Evolutionary conservation across 2,888 invertebrate species (phyloP).

Genomic region (Orthosia cruda): DNA sequence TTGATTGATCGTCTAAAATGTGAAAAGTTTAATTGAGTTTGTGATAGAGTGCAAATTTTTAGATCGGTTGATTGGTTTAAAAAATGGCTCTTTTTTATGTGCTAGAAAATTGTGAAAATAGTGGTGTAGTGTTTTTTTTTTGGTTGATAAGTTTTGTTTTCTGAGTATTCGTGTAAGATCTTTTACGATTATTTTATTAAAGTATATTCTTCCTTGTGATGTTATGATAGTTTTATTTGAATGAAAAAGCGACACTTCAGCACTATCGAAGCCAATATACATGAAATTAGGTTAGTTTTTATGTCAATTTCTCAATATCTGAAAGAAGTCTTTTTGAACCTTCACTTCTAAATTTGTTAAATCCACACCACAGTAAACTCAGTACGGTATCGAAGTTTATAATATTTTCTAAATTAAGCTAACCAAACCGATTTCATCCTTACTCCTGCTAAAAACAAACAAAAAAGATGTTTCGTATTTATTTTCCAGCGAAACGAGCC

Average conservation of each 20-base stretch:
- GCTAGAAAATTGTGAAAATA: neutral
- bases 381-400: neutral
- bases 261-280: too few relatives aligned
- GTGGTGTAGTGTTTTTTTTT: neutral
- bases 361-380: neutral
- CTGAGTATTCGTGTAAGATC: neutral
- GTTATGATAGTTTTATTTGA: too few relatives aligned
- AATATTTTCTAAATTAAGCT: constrained; percentile 16
- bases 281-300: too few relatives aligned
- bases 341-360: neutral
- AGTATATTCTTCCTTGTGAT: too few relatives aligned
- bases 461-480: constrained; percentile 43
- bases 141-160: neutral
- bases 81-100: constrained; percentile 21
- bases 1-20: constrained; percentile 56
- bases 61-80: constrained; percentile 20
- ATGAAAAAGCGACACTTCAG: too few relatives aligned
- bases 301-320: too few relatives aligned
- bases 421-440: constrained; percentile 4
- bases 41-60: constrained; percentile 35
- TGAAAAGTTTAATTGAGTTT: constrained; percentile 62
- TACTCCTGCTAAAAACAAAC: constrained; percentile 29
- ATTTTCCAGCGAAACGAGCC: constrained; percentile 28
- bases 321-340: neutral
- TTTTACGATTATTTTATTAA: too few relatives aligned